phyloP scores from a whole-genome alignment of 2,888 invertebrate genomes.

The Dolichopus griseipennis region DNA sequence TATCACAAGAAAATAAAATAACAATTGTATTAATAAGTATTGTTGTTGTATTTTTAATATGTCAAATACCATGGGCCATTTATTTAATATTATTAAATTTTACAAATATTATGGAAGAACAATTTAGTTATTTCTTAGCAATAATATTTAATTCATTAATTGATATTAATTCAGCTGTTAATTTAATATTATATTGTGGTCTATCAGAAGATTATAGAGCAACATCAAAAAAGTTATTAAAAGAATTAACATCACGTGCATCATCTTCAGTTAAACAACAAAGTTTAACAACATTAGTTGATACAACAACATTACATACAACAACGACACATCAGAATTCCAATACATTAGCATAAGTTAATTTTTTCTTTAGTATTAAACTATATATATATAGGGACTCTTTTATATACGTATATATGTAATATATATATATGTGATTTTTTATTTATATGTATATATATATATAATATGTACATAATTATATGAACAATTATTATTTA shows the following conservation, averaged over 20 bases:
- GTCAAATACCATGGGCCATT: neutral
- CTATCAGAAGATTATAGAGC: neutral
- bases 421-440: no score
- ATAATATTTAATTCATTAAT: neutral
- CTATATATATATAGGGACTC: no score
- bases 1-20: neutral
- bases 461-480: no score
- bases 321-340: no score
- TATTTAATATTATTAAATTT: neutral
- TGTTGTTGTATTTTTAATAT: neutral
- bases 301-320: neutral
- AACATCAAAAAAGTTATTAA: neutral
- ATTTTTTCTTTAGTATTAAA: no score
- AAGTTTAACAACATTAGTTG: neutral
- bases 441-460: no score
- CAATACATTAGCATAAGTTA: no score
- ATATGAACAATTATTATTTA: no score
- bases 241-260: neutral
- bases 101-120: neutral
- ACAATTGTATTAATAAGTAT: slow-evolving; percentile 1
- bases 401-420: no score
- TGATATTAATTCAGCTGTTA: slow-evolving; percentile 1
- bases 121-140: neutral
- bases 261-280: neutral
- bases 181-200: slow-evolving; percentile 6